Conservation (phyloP, 35 echinoderm and acorn worm genomes). For the Eucidaris tribuloides region DNA sequence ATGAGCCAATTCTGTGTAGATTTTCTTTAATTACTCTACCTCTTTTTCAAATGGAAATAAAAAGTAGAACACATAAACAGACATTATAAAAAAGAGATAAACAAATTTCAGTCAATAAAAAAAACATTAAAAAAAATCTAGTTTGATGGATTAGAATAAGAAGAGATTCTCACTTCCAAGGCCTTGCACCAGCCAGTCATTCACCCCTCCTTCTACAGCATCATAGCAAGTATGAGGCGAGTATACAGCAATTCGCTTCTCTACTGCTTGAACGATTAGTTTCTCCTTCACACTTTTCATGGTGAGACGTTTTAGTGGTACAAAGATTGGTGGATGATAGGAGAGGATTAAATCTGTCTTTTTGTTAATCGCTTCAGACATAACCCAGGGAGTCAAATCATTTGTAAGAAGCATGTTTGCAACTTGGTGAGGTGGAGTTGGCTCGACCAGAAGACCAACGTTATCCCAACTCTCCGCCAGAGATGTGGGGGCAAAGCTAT, state of each 20-base stretch:
- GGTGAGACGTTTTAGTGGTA: conserved; percentile 67
- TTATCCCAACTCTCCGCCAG: conserved; percentile 91
- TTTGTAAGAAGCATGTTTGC: conserved; percentile 71
- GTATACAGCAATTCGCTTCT: conserved; percentile 76
- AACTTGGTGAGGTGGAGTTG: conserved; percentile 56
- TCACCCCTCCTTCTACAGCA: conserved; percentile 74
- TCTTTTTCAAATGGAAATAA: neutral
- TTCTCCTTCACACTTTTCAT: conserved; percentile 70
- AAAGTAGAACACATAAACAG: neutral
- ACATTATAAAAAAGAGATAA: neutral
- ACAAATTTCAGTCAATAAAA: neutral
- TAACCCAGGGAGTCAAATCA: conserved; percentile 79
- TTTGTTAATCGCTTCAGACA: conserved; percentile 62
- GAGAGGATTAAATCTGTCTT: conserved; percentile 67
- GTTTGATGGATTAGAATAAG: neutral
- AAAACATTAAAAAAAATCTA: neutral
- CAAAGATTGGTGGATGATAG: conserved; percentile 94
- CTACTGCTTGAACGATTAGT: conserved; percentile 79
- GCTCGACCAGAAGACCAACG: conserved; percentile 87
- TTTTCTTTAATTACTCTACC: neutral
- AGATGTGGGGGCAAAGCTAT: conserved; percentile 67
- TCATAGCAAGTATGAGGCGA: conserved; percentile 86
- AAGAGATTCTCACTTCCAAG: conserved; percentile 1
- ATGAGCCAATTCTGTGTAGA: neutral
- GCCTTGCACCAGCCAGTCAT: conserved; percentile 60